Evolutionary conservation across 2,797 vertebrate species (phyloP), one percentile per base, ranked within the genome.

Genomic region (Anisognathus igniventris): DNA sequence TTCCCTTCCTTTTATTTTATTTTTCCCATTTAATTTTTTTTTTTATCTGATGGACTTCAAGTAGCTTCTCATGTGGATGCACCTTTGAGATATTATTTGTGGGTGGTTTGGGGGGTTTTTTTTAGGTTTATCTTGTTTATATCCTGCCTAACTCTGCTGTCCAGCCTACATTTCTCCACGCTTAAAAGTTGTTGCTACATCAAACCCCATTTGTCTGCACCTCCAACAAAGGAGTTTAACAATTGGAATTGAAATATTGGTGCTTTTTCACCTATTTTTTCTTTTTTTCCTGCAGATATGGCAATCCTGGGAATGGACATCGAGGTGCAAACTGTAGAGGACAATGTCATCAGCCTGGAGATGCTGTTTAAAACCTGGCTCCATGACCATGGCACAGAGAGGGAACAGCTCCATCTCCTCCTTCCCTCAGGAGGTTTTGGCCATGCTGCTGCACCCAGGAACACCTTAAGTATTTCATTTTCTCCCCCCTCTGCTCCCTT

Each of bases 351-450:
- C 42, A 98, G 98, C 92, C 77, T 99, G 96, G 99, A 99, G 94
- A 98, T 82, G 42, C 96, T 98, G 88, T 98, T 99, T 82, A 99
- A 99, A 96, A 95, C 97, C 4, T 99, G 99, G 99, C 98, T 99
- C n/a, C 98, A 99, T 7, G 98, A 98, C 83, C 98, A 97, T 20
- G 96, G 98, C 37, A 98, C 98, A 13, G 98, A 99, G 92, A 97
- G 90, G 83, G 99, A 99, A 92, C 98, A 99, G 51, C 97, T 99
- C 64, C 99, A 99, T 72, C 98, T 99, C 64, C 95, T 99, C 86
- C 97, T 99, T 91, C 98, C 99, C 9, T 80, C 97, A 25, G 92
- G 70, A 90, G 58, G 86, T 76, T 75, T 93, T 62, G n/a, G 76
- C 88, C 82, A 20, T 0, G 23, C 87, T 58, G 45, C 91, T 67